Base-by-base conservation (phyloP, 2,113 vertebrate species). In the Otis tarda region DNA sequence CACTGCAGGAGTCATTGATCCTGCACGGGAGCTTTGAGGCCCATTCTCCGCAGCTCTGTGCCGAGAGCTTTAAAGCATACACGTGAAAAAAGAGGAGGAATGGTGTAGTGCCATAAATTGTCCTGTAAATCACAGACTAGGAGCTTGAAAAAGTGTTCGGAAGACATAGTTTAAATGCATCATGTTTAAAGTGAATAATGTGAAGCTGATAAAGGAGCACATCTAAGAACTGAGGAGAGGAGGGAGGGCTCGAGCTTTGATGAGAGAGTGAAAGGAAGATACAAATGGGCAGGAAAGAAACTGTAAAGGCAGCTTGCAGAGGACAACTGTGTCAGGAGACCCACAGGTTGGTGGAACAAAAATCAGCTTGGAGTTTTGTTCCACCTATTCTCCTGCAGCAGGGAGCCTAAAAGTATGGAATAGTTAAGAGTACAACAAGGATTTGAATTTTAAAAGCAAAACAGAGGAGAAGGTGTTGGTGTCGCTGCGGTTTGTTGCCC, bases 281-380 rank as follows among this genome's bases (percentile, higher is more conserved):
- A 64, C 6, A n/a, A 80, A 68, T 10, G 45, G 68, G 31, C 59
- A 90, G 55, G 63, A 80, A n/a, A 56, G 82, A 87, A 89, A 77
- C 55, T 47, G 63, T 59, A 73, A 55, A 87, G 63, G 88, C 43
- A 83, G 81, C 73, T 93, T 89, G 63, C 68, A 56, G 77, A 87
- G 91, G 78, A 84, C 55, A 25, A 31, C 68, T 89, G 41, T 67
- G 63, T 83, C 87, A 77, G 80, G 59, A 86, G 71, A 80, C 80
- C 39, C 71, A 55, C 63, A 80, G 87, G 76, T 76, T 89, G 17
- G 45, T 87, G 68, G 57, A 37, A 91, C 55, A 86, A 86, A 86
- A 69, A 71, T 76, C 67, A 68, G 80, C 84, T 65, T 76, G 53
- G 67, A 89, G 80, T 73, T 94, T 86, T 67, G 23, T 89, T 95